A percentile compares a stretch with the other conserved stretches of the same genome.
Conservation (phyloP, 2,797 vertebrate species). For the Onychomys arenicola region DNA sequence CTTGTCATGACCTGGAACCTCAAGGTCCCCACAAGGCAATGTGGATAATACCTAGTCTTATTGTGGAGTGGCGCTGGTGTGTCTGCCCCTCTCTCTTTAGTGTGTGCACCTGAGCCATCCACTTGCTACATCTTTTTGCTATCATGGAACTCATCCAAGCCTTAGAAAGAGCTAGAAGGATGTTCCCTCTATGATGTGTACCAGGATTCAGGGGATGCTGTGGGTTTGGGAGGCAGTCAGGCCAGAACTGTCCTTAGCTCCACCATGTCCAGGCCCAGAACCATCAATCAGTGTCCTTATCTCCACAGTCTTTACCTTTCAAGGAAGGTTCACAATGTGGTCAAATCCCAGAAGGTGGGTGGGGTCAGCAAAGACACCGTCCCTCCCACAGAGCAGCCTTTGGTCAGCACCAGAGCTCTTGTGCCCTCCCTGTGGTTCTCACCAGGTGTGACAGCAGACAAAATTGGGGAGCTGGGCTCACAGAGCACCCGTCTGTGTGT, state of each 20-base stretch:
- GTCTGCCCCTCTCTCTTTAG: neutral
- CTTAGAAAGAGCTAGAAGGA: neutral
- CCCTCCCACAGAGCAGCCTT: neutral
- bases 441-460: neutral
- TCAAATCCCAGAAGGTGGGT: neutral
- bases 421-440: accelerated
- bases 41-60: accelerated
- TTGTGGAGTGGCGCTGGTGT: too few relatives aligned
- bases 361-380: neutral
- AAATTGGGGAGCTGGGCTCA: neutral
- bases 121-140: neutral
- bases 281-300: neutral
- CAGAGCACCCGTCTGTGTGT: neutral
- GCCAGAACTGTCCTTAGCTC: too few relatives aligned
- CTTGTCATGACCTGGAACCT: neutral
- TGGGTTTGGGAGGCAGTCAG: neutral
- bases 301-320: too few relatives aligned
- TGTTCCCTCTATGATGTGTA: neutral
- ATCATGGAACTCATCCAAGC: neutral
- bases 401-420: accelerated
- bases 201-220: neutral
- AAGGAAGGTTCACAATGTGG: accelerated
- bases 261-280: neutral
- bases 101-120: neutral
- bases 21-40: accelerated